Evolutionary conservation across 1,140 invertebrate species (phyloP).

Genomic region (Heliconius melpomene): DNA sequence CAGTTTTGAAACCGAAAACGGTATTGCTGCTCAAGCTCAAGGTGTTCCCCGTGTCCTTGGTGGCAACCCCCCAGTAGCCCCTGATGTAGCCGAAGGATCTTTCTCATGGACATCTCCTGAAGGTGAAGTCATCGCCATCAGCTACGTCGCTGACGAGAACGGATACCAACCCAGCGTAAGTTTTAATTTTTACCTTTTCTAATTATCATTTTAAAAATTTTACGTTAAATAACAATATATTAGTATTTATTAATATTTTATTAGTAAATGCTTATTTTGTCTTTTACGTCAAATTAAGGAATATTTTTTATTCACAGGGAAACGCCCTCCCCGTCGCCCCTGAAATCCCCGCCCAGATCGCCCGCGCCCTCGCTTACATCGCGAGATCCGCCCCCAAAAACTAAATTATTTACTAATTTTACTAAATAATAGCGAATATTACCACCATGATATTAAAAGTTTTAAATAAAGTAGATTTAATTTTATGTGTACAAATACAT

Average conservation of each 20-base stretch:
- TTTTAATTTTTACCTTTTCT: constrained; percentile 34
- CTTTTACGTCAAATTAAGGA: not conserved
- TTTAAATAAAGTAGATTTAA: constrained; percentile 44
- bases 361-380: constrained; percentile 73
- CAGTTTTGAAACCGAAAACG: constrained; percentile 83
- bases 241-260: constrained; percentile 18
- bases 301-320: constrained; percentile 58
- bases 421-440: constrained; percentile 29
- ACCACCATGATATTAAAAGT: constrained; percentile 32
- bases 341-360: constrained; percentile 72
- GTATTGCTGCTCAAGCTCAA: constrained; percentile 80
- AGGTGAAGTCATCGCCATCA: constrained; percentile 66
- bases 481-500: constrained; percentile 42
- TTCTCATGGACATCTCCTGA: constrained; percentile 76
- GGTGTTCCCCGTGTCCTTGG: constrained; percentile 76
- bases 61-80: constrained; percentile 78
- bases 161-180: constrained; percentile 81
- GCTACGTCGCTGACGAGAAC: constrained; percentile 82
- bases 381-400: constrained; percentile 44
- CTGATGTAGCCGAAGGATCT: constrained; percentile 69
- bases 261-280: not conserved
- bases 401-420: constrained; percentile 32
- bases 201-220: not conserved
- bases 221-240: too few relatives aligned
- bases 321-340: constrained; percentile 77